A percentile compares a stretch with the other conserved stretches of the same genome.
These are phyloP conservation scores for Trichonephila inaurata DNA, from an alignment of 1,140 invertebrate species.

Conservation along the genomic window DNA sequence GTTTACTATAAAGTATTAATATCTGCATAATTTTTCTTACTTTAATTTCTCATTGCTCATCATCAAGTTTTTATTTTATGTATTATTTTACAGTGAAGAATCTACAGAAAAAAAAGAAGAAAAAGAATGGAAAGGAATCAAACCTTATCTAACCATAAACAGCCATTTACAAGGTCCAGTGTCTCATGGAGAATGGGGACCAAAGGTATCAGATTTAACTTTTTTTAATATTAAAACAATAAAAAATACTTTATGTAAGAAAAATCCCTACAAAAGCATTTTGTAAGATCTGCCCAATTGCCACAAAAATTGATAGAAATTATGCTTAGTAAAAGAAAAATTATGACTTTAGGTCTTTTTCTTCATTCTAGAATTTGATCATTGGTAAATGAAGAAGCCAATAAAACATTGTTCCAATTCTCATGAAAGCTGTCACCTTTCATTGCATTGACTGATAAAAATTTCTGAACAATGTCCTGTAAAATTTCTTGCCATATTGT, in stretches of 20 bases:
- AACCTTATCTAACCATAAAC: conserved; percentile 73
- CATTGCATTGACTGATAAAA: background rate
- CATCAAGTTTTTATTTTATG: background rate
- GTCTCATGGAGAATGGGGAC: conserved; percentile 71
- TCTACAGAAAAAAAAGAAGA: conserved; percentile 18
- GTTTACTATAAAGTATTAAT: background rate
- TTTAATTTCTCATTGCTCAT: background rate
- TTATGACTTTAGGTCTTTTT: background rate
- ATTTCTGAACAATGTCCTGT: background rate
- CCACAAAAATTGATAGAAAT: too few relatives aligned
- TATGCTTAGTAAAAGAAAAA: too few relatives aligned
- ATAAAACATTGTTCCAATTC: background rate
- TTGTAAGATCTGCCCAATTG: too few relatives aligned
- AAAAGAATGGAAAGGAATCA: conserved; percentile 66
- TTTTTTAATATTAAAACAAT: background rate
- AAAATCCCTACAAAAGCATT: too few relatives aligned
- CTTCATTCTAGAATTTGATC: background rate
- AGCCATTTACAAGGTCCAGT: conserved; percentile 70
- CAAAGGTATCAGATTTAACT: conserved; percentile 52
- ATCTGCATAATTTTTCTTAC: background rate
- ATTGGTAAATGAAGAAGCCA: background rate
- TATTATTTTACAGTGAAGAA: background rate
- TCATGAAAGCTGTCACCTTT: background rate
- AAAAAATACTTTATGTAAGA: background rate
- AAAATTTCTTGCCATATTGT: background rate